These are phyloP conservation scores for Nycticorax nycticorax DNA, from an alignment of 2,113 vertebrate species.

Conservation along the genomic window DNA sequence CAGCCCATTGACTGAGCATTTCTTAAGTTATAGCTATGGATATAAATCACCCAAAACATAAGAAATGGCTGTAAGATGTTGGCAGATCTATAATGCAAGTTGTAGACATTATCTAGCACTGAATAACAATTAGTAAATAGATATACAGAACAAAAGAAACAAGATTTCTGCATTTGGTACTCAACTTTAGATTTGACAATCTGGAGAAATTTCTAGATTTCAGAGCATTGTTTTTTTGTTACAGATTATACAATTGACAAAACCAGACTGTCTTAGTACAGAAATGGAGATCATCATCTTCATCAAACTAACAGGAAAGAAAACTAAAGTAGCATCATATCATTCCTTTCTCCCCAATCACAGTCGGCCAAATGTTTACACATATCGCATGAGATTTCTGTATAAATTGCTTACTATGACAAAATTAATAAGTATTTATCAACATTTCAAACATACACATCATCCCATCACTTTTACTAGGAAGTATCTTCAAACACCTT, in stretches of 20 bases:
- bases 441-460: neutral
- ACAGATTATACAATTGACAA: neutral
- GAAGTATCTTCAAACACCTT: neutral
- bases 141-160: neutral
- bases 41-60: neutral
- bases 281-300: neutral
- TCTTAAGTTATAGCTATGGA: neutral
- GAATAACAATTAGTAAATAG: neutral
- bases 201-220: neutral
- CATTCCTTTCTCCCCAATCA: neutral
- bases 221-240: neutral
- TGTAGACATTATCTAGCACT: neutral
- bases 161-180: neutral
- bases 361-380: neutral
- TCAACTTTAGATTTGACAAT: neutral
- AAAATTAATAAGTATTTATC: neutral
- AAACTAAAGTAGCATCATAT: neutral
- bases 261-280: neutral
- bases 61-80: neutral
- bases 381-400: neutral
- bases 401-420: neutral
- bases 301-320: neutral
- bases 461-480: neutral
- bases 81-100: neutral
- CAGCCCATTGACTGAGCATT: neutral